Conservation (phyloP, 2,113 vertebrate species). For the Equus quagga region DNA sequence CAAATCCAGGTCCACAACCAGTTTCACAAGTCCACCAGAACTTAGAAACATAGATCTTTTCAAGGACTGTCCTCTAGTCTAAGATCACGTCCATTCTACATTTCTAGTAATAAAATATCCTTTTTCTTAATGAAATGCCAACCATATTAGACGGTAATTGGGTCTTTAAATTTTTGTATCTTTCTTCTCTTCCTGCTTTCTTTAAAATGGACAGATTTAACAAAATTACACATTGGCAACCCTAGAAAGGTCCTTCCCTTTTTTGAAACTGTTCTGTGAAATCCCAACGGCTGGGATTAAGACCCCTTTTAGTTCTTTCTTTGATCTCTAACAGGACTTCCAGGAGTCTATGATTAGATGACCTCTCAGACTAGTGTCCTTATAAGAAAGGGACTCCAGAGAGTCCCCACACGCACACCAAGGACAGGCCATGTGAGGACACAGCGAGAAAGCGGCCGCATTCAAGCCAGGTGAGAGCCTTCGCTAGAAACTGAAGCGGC, state of each 20-base stretch:
- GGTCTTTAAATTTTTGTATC: background rate
- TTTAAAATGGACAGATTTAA: background rate
- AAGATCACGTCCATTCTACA: background rate
- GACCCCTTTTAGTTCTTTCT: background rate
- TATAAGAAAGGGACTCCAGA: background rate
- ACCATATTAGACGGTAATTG: background rate
- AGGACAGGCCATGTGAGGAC: background rate
- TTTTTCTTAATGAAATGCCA: background rate
- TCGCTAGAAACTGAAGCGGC: background rate
- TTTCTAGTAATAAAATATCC: background rate
- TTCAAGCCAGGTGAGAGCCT: background rate
- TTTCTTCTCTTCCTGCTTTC: background rate
- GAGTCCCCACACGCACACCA: background rate
- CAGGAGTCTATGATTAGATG: background rate
- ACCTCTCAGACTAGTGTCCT: background rate
- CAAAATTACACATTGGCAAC: background rate
- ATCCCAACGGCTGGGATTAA: background rate
- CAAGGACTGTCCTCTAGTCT: background rate
- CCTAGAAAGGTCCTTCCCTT: background rate
- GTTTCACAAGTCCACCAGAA: background rate
- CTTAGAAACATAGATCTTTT: background rate
- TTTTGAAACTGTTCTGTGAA: background rate
- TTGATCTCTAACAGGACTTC: background rate
- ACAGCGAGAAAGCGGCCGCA: rapidly evolving
- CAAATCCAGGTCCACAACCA: background rate